A percentile compares a stretch with the other conserved stretches of the same genome.
phyloP scores from a whole-genome alignment of 2,797 vertebrate genomes.

The Leucoraja ocellata region DNA sequence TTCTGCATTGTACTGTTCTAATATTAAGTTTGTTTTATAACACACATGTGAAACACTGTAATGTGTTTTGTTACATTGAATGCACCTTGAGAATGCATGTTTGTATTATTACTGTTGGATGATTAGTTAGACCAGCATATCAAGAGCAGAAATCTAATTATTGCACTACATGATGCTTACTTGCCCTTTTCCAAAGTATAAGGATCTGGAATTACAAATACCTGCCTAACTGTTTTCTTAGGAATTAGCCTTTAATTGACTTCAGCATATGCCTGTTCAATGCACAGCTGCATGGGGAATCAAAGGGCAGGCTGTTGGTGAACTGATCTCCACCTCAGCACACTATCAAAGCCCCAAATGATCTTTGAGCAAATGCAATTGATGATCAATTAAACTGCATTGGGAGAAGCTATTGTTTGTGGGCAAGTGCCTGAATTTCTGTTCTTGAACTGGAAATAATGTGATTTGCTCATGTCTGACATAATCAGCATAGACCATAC shows the following conservation, averaged over 20 bases:
- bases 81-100: no score
- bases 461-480: background rate
- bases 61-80: no score
- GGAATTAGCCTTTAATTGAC: no score
- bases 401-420: background rate
- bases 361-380: background rate
- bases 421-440: background rate
- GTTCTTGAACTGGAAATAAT: background rate
- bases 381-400: background rate
- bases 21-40: no score
- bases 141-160: no score
- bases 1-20: no score
- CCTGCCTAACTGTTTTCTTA: background rate
- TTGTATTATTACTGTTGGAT: no score
- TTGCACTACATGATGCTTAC: background rate
- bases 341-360: background rate
- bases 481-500: background rate
- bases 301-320: background rate
- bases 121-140: no score
- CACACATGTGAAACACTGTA: no score
- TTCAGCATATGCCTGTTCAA: no score
- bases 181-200: background rate
- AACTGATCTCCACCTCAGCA: background rate
- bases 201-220: background rate
- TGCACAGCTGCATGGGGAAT: background rate